Evolutionary conservation across 35 echinoderm and acorn worm species (phyloP).

Genomic region (Lytechinus variegatus): DNA sequence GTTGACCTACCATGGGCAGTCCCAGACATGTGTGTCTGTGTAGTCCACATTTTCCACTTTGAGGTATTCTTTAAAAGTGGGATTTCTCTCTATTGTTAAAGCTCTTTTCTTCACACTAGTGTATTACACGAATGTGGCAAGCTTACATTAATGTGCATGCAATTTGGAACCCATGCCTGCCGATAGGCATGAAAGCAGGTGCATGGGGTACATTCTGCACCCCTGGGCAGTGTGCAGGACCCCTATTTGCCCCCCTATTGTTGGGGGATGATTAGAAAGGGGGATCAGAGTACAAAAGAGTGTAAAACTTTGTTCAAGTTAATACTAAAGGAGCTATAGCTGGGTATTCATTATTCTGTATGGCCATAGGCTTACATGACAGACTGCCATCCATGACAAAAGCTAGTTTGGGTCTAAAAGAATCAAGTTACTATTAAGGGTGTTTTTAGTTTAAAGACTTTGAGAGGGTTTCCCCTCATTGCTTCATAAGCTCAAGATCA

Average conservation of each 20-base stretch:
- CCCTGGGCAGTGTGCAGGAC: slow-evolving; percentile 33
- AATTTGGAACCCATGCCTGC: not conserved
- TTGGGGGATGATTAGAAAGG: slow-evolving; percentile 37
- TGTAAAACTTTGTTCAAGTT: not conserved
- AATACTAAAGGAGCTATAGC: not conserved
- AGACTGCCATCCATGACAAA: not conserved
- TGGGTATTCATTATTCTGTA: not conserved
- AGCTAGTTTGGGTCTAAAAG: not conserved
- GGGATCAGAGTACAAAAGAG: slow-evolving; percentile 14
- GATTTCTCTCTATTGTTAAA: no score
- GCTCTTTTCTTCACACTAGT: no score
- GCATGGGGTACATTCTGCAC: not conserved
- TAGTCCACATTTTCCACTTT: no score
- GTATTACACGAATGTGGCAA: not conserved
- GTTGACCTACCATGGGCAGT: no score
- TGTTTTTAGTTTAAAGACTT: not conserved
- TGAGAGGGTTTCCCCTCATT: not conserved
- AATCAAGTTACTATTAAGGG: not conserved
- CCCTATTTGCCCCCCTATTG: slow-evolving; percentile 36
- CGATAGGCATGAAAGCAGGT: not conserved
- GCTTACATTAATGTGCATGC: not conserved
- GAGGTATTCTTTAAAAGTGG: no score
- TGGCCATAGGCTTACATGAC: slow-evolving; percentile 28
- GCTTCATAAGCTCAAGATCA: not conserved
- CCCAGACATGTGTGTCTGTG: no score